Conservation (phyloP, 2,888 invertebrate species). For the Elaeidobius kamerunicus region DNA sequence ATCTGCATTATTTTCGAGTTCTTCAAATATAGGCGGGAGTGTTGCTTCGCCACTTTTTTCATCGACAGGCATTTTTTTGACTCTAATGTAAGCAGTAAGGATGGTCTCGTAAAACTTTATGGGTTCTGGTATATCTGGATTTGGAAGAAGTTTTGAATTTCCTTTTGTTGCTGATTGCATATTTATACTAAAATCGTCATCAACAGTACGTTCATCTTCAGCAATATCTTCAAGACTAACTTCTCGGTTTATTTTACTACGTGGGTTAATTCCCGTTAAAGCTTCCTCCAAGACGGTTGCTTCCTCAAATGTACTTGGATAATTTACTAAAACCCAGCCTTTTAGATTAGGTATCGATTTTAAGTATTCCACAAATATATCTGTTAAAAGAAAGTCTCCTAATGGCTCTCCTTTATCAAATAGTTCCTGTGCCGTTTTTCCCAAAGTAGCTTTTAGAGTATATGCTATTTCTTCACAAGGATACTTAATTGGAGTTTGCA, state of each 20-base stretch:
- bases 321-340: slow-evolving; percentile 62
- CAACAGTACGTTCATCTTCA: slow-evolving; percentile 33
- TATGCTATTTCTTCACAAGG: slow-evolving; percentile 58
- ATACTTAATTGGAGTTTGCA: slow-evolving; percentile 60
- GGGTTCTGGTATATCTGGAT: slow-evolving; percentile 44
- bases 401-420: slow-evolving; percentile 53
- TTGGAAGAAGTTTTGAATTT: slow-evolving; percentile 54
- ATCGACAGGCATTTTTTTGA: slow-evolving; percentile 50
- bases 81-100: slow-evolving; percentile 57
- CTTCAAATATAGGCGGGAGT: slow-evolving; percentile 33
- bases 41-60: slow-evolving; percentile 48
- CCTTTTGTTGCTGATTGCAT: slow-evolving; percentile 37
- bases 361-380: slow-evolving; percentile 61
- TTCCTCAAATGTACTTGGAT: slow-evolving; percentile 58
- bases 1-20: slow-evolving; percentile 50
- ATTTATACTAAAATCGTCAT: slow-evolving; percentile 41
- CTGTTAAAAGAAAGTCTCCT: slow-evolving; percentile 54
- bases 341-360: slow-evolving; percentile 50
- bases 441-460: slow-evolving; percentile 54
- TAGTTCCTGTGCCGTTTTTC: slow-evolving; percentile 56
- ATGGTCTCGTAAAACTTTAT: slow-evolving; percentile 52
- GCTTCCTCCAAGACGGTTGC: slow-evolving; percentile 59
- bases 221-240: slow-evolving; percentile 38
- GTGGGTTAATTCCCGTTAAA: slow-evolving; percentile 53
- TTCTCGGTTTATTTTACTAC: too few relatives aligned